Base-by-base conservation (phyloP, 2,888 invertebrate species). In the Lepidocyrtoides sp. region DNA sequence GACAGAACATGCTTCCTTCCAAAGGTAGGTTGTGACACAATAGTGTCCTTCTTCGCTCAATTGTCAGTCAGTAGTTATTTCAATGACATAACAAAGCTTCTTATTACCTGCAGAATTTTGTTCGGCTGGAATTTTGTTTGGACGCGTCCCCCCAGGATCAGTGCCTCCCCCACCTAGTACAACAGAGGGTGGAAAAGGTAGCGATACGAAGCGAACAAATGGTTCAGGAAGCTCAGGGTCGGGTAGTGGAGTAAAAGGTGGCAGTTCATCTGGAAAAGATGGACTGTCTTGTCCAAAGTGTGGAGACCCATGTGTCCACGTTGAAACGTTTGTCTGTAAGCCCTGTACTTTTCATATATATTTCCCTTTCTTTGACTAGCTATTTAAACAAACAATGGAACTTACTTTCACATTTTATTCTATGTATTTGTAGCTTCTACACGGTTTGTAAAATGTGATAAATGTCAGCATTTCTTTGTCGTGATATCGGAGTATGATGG, bases 401-500 rank as follows among this genome's bases (percentile, higher is more conserved):
- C 1, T 54, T 1, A 54, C 20, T 23, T 77, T 86, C 12, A 69
- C 29, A 7, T 26, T 51, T 93, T n/a, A n/a, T n/a, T n/a, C n/a
- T n/a, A n/a, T n/a, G n/a, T n/a, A n/a, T n/a, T 92, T 23, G n/a
- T 94, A 96, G 96, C 96, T 90, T 98, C 99, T 81, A 98, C 99
- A 66, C 96, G 99, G 94, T 99, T 99, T 96, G 99, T 99, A 51
- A 99, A 99, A 96, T 99, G 99, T 96, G 99, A 99, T 95, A 99
- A 99, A 95, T 99, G 99, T 95, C 98, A 99, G 95, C 99, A 99
- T 95, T 99, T 99, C 96, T 99, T 99, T 95, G 98, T 99, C 48
- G 98, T 99, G 29, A 96, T 99, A 92, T 98, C 98, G 94, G 99
- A 99, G 95, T 97, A 98, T 51, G 99, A 99, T 95, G 97, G 98